These are phyloP conservation scores for Adrianichthys oophorus DNA, from an alignment of 2,797 vertebrate species.

Conservation along the genomic window DNA sequence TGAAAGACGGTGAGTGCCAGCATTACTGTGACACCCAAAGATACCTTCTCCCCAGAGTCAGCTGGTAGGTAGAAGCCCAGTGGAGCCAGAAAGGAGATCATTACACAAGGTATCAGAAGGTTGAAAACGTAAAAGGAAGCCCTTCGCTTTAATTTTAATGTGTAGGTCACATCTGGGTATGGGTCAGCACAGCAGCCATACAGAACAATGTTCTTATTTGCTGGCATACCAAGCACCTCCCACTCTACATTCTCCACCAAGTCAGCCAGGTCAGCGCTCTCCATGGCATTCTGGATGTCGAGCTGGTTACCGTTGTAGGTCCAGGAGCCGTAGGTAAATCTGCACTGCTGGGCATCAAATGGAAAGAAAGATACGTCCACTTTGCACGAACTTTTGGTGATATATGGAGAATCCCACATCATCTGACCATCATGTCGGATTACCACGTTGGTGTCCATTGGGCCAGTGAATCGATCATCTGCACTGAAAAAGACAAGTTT, in stretches of 20 bases:
- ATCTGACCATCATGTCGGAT: conserved; percentile 85
- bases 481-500: conserved; percentile 74
- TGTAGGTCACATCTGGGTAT: conserved; percentile 92
- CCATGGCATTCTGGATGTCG: conserved; percentile 81
- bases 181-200: conserved; percentile 94
- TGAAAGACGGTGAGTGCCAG: conserved; percentile 94
- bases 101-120: conserved; percentile 89
- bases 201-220: conserved; percentile 80
- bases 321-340: conserved; percentile 92
- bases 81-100: conserved; percentile 92
- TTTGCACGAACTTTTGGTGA: conserved; percentile 93
- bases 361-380: conserved; percentile 93
- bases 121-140: conserved; percentile 93
- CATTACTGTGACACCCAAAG: conserved; percentile 90
- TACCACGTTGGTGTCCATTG: conserved; percentile 92
- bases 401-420: conserved; percentile 89
- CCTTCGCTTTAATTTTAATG: conserved; percentile 83
- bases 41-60: conserved; percentile 92
- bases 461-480: conserved; percentile 81
- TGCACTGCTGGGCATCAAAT: conserved; percentile 88
- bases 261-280: conserved; percentile 83
- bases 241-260: conserved; percentile 93
- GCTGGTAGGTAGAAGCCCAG: conserved; percentile 92
- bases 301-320: conserved; percentile 92
- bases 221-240: conserved; percentile 90